These are phyloP conservation scores for Chlorops oryzae DNA, from an alignment of 1,140 invertebrate species.

Conservation along the genomic window DNA sequence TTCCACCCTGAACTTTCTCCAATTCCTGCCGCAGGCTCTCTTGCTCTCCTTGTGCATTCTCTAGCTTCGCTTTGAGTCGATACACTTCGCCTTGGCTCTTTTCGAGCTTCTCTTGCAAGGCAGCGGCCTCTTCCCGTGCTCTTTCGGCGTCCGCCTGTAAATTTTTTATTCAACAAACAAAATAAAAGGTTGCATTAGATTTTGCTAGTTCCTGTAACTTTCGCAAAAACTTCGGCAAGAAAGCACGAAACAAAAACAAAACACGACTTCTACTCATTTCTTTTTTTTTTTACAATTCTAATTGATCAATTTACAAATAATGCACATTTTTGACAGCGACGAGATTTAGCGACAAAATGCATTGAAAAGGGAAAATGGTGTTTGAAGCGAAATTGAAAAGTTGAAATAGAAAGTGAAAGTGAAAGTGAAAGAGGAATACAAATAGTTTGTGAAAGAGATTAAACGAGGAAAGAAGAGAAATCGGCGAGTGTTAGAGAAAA, in stretches of 20 bases:
- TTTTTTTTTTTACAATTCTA: no score
- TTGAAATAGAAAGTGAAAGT: slow-evolving; percentile 8
- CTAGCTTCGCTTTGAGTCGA: slow-evolving; percentile 83
- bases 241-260: no score
- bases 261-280: no score
- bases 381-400: background rate
- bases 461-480: no score
- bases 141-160: slow-evolving; percentile 76
- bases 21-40: slow-evolving; percentile 87
- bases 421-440: slow-evolving; percentile 9
- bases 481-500: no score
- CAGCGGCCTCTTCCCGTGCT: slow-evolving; percentile 71
- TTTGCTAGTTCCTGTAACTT: no score
- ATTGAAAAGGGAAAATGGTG: background rate
- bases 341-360: no score
- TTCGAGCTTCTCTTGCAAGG: slow-evolving; percentile 85
- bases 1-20: slow-evolving; percentile 59
- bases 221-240: no score
- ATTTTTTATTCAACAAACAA: background rate
- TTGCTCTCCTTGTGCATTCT: slow-evolving; percentile 90
- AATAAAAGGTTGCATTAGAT: no score
- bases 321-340: no score
- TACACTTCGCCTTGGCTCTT: slow-evolving; percentile 93
- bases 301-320: no score
- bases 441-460: no score